phyloP scores from a whole-genome alignment of 2,888 invertebrate species.

The Diarsia dahlii region DNA sequence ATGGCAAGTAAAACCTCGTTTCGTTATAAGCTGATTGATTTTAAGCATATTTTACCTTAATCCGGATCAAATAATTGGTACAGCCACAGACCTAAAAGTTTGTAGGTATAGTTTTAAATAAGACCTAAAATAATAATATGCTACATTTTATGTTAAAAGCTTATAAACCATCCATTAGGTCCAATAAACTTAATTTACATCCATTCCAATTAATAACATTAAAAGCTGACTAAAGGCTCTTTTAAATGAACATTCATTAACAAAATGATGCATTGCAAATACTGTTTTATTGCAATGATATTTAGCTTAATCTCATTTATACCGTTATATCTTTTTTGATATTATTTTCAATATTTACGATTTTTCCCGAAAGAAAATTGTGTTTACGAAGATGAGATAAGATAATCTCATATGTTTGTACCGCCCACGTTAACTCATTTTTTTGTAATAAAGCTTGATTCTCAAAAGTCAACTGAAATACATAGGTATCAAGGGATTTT shows the following conservation, averaged over 20 bases:
- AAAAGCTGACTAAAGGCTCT: constrained; percentile 30
- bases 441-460: not conserved
- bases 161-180: constrained; percentile 26
- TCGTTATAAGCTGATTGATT: too few species aligned
- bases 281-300: constrained; percentile 5
- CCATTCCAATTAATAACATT: constrained; percentile 31
- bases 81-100: not conserved
- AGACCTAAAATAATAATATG: not conserved
- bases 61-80: not conserved
- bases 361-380: not conserved
- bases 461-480: not conserved
- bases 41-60: too few species aligned
- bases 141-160: not conserved
- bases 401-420: constrained; percentile 9
- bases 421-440: not conserved
- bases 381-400: constrained; percentile 24
- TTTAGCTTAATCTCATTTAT: constrained; percentile 17
- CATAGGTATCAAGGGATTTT: not conserved
- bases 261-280: constrained; percentile 17
- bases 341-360: not conserved
- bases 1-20: too few species aligned
- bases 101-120: not conserved
- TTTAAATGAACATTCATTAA: constrained; percentile 32
- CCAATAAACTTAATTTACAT: constrained; percentile 25
- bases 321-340: not conserved